Base-by-base conservation (phyloP, 1,140 invertebrate genomes). In the Papilio glaucus region DNA sequence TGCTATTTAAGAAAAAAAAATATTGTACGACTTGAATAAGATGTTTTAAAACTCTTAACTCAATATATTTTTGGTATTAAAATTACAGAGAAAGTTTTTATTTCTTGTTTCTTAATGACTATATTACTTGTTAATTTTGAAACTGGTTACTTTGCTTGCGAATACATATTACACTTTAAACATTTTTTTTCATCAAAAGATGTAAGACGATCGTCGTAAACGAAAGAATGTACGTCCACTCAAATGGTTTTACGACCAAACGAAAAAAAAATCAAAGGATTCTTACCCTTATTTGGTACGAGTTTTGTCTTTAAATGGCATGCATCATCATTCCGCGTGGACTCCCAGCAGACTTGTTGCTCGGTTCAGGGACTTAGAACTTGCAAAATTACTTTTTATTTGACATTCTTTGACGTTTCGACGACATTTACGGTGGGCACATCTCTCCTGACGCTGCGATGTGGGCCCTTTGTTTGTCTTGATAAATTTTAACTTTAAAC, bases 321-420 rank as follows among this genome's bases (percentile, higher is more conserved):
- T 69, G 67, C 41, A 49, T 15, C 24, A 68, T 13, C 26, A 69
- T 69, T 42, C 21, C 26, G 42, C 24, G 26, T 49, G 41, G 42
- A 41, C 45, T 69, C 67, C 67, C 67, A 37, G 18, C 41, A 53
- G 42, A 69, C 67, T 69, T 69, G 67, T 69, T 69, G 67, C 67
- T 49, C 21, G 67, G 67, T 69, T 53, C 67, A 53, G 42, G 67
- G 67, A 33, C 67, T 69, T 69, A 69, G 67, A 69, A 69, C 67
- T 69, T 49, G 67, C 67, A 49, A 69, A 69, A 69, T 69, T 69
- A 69, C 67, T 69, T 69, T 69, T 69, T 69, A 69, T 69, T 69
- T 69, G 67, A 69, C 67, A 49, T 69, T 69, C 67, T 49, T 69
- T 53, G 67, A 53, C 45, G 67, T 69, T 69, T 69, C 37, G 26